Evolutionary conservation across 2,888 invertebrate species (phyloP), one percentile per base, ranked within the genome.

Genomic region (Cerastoderma edule): DNA sequence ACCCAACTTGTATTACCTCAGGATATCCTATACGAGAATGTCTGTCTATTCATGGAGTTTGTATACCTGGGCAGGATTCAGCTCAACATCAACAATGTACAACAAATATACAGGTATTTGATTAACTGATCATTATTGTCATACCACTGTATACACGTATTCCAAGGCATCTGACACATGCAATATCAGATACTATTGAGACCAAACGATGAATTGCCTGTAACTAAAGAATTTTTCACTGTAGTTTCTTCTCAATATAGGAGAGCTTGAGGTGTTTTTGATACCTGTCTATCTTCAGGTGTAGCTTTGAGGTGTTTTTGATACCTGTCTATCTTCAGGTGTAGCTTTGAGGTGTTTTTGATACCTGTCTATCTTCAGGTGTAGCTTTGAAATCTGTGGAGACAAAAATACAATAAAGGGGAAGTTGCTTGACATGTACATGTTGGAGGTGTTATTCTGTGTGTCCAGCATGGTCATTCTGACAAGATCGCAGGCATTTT

Each of bases 11-110:
- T 80, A 16, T 72, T 86, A 13, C 86, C 86, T 0, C 46, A 54
- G 4, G 83, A 80, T n/a, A 80, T 87, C 27, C 65, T 77, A 6
- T 56, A 78, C 22, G 74, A 83, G 30, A 83, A 78, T 35, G 79
- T 84, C 8, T 75, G 79, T 60, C 70, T 79, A 39, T 82, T 86
- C 48, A 72, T 85, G 16, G 74, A 78, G 44, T 87, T 84, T 57
- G 71, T 87, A 16, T 87, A 87, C 60, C 77, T 80, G 65, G 86
- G 86, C 1, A 71, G 69, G 39, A 76, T 86, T 2, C 80, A 75
- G 13, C 72, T 87, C 28, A 84, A 83, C 2, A 54, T 74, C 6
- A 70, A 79, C 10, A 85, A 86, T 76, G 83, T 87, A 0, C 78
- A 79, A n/a, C 80, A 86, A 28, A 74, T 87, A 57, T 84, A 85